Base-by-base conservation (phyloP, 37 sponge, comb jelly and placozoan species). In the Corticium candelabrum region DNA sequence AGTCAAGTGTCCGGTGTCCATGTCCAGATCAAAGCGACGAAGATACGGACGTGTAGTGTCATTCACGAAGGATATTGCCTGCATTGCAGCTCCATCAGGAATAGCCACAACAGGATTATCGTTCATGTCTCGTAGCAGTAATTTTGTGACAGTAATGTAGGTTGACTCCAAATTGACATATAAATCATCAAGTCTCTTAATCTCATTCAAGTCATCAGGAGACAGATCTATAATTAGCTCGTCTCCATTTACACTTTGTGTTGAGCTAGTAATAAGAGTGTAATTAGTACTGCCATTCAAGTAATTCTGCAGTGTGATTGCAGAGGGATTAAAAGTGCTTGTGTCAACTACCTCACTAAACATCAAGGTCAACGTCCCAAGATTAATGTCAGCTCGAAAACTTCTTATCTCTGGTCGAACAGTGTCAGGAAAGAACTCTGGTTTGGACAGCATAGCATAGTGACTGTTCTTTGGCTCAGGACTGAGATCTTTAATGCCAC, bases 291-390 rank as follows among this genome's bases (percentile, higher is more conserved):
- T 82, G 34, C 34, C 38, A 84, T 50, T 78, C 21, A 29, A 77
- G n/a, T 76, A 41, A 27, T 78, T 77, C n/a, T 11, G 50, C 27
- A 88, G 70, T 32, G 74, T 36, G 37, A 88, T 79, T 2, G 67
- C 40, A 79, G 33, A 34, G 27, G 50, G 41, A 39, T 69, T 15
- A 3, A 83, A 34, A 0, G 62, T 31, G 2, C 81, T 29, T 27
- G 82, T 34, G 76, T 41, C 38, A 36, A 90, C 41, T 74, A 90
- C 87, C 74, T 94, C 91, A 68, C 85, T 75, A 74, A 91, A 94
- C 33, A 81, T 84, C 0, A 90, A 77, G 21, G 79, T 41, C 40
- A 90, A 67, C 2, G 77, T 39, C 4, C 89, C 87, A 31, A 78
- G 73, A 40, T 88, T 82, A 31, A 94, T 74, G 76, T 94, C 87